Conservation (phyloP, 2,113 vertebrate genomes). For the Thamnaconus septentrionalis region DNA sequence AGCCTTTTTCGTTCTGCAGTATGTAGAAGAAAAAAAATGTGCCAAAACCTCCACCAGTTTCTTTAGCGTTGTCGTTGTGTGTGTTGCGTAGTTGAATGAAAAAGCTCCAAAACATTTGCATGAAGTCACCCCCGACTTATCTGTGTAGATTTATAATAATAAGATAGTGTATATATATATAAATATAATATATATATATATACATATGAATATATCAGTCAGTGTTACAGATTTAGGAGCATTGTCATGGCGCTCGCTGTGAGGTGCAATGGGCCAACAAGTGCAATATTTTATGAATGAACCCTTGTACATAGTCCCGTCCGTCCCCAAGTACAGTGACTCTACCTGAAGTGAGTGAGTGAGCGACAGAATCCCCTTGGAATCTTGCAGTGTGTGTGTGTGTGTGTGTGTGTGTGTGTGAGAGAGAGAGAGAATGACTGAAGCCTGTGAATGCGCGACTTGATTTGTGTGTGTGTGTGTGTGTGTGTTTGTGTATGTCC, state of each 20-base stretch:
- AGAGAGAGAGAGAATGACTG: conserved; percentile 22
- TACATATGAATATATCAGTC: conserved; percentile 21
- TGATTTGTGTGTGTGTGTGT: conserved; percentile 23
- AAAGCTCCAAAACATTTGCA: conserved; percentile 75
- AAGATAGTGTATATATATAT: conserved; percentile 42
- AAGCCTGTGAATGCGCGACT: conserved; percentile 22
- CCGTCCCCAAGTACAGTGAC: conserved; percentile 69
- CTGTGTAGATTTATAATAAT: conserved; percentile 78
- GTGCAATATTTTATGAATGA: conserved; percentile 98
- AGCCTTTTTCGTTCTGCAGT: conserved; percentile 20
- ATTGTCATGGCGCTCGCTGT: conserved; percentile 80
- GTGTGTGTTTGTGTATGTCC: conserved; percentile 20
- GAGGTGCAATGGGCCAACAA: conserved; percentile 97
- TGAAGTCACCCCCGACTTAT: conserved; percentile 82
- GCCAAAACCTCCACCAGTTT: conserved; percentile 56
- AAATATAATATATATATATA: conserved; percentile 61
- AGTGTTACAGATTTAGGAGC: conserved; percentile 71
- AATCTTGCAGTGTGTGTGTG: conserved; percentile 20
- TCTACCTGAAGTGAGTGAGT: conserved; percentile 53
- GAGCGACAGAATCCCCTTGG: conserved; percentile 34
- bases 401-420: conserved; percentile 16
- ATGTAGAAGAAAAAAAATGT: conserved; percentile 34
- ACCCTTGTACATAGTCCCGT: conserved; percentile 89
- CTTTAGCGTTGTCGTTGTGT: conserved; percentile 42
- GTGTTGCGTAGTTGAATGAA: conserved; percentile 56